Conservation (phyloP, 2,113 vertebrate genomes). For the Hippocampus zosterae region DNA sequence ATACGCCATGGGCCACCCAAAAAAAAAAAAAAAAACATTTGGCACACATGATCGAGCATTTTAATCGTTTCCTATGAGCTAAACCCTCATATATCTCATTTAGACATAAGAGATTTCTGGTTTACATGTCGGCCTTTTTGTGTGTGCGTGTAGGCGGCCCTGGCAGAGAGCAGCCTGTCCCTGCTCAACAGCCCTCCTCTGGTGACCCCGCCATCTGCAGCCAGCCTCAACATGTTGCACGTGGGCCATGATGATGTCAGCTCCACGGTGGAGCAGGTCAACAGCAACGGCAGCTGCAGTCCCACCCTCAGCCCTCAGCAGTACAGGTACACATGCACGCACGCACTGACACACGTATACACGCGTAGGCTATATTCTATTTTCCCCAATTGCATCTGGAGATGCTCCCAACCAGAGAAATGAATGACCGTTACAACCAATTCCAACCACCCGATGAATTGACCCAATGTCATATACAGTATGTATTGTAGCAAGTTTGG, state of each 20-base stretch:
- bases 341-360: not conserved
- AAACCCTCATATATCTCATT: not conserved
- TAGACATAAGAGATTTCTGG: not conserved
- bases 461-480: too few relatives aligned
- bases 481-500: too few relatives aligned
- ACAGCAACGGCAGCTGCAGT: conserved; percentile 96
- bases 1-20: not conserved
- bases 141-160: conserved; percentile 60
- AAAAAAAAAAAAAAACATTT: not conserved
- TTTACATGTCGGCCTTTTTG: not conserved
- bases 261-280: conserved; percentile 92
- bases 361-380: not conserved
- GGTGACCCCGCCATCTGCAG: conserved; percentile 82
- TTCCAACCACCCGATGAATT: not conserved
- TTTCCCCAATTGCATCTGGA: not conserved
- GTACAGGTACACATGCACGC: conserved; percentile 79
- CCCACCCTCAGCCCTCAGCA: conserved; percentile 93
- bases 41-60: not conserved
- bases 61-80: not conserved
- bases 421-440: not conserved
- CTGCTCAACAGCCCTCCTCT: conserved; percentile 88
- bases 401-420: not conserved
- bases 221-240: conserved; percentile 88
- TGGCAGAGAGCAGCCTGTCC: conserved; percentile 94
- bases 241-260: conserved; percentile 93